These are phyloP conservation scores for Metridium senile DNA, from an alignment of 92 coral and sea anemone species.

Conservation along the genomic window DNA sequence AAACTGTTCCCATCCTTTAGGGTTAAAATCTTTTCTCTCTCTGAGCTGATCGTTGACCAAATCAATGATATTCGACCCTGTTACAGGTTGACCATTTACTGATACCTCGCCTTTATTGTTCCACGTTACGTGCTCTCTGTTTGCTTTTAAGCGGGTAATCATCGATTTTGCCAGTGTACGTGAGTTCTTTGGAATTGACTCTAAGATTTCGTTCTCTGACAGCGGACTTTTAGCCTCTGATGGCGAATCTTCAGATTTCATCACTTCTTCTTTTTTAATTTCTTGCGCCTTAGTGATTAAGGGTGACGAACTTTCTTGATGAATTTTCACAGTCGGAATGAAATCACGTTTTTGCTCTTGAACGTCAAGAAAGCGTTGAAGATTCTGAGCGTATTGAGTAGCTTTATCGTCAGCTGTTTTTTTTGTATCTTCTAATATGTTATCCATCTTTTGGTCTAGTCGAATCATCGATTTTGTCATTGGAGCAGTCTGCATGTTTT, in stretches of 20 bases:
- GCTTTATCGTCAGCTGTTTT: slow-evolving; percentile 8
- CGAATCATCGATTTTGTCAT: neutral
- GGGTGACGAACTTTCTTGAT: neutral
- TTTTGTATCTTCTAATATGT: neutral
- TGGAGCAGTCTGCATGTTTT: slow-evolving; percentile 27
- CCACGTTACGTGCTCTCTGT: slow-evolving; percentile 35
- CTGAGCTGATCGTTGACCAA: slow-evolving; percentile 40
- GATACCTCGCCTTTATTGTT: slow-evolving; percentile 32
- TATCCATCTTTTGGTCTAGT: slow-evolving; percentile 22
- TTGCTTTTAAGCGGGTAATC: slow-evolving; percentile 16
- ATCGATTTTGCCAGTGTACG: slow-evolving; percentile 6
- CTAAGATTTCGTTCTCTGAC: slow-evolving; percentile 4
- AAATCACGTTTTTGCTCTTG: slow-evolving; percentile 22
- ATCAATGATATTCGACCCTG: slow-evolving; percentile 41
- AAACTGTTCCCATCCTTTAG: slow-evolving; percentile 32
- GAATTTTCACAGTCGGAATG: slow-evolving; percentile 30
- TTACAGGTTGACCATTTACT: slow-evolving; percentile 19
- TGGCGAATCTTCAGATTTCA: neutral
- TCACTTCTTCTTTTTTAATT: no score
- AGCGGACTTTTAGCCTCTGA: neutral
- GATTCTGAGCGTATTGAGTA: slow-evolving; percentile 19
- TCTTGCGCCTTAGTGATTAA: neutral
- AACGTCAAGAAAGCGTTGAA: slow-evolving; percentile 33
- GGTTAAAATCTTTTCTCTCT: slow-evolving; percentile 21
- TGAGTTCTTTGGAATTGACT: slow-evolving; percentile 28